Evolutionary conservation across 2,888 invertebrate species (phyloP), one percentile per base, ranked within the genome.

Genomic region (Melitaea athalia): DNA sequence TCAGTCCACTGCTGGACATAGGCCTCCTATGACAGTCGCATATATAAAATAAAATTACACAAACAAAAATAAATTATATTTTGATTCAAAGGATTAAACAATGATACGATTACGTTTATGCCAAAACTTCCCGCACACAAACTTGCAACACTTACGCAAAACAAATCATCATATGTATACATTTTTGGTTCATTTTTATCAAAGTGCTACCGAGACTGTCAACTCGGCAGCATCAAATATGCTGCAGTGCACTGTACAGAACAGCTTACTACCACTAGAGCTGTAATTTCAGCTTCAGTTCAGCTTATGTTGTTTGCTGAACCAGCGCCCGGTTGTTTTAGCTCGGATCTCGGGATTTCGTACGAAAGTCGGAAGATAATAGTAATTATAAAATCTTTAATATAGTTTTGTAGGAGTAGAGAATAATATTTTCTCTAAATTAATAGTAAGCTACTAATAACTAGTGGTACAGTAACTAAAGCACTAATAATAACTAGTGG

Each of bases 201-300:
- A 57, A 38, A 42, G 38, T 42, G 42, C 42, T 57, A 57, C 38
- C n/a, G 57, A 7, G 53, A 42, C 57, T 57, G 57, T 59, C 64
- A 52, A 43, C 65, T 60, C 43, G 11, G 53, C 67, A 62, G 68
- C 71, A 67, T 71, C 69, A 72, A 69, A 65, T 69, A 62, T 57
- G 64, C 59, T 64, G 72, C 57, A 57, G 10, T 57, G 42, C 57
- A 38, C 42, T 57, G 55, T 33, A 57, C 57, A 42, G 38, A 57
- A 57, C 15, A 57, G 57, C 57, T 52, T 52, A 24, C 52, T 61
- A 63, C 31, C 64, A 61, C 67, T 67, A 57, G 63, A 62, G 52
- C 64, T 57, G 73, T 72, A 72, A 73, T 73, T 72, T 65, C 73
- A 73, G 70, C 70, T 72, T 74, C 70, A 74, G 72, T 72, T 65